Evolutionary conservation across 2,113 vertebrate species (phyloP).

Genomic region (Poicephalus meyeri): DNA sequence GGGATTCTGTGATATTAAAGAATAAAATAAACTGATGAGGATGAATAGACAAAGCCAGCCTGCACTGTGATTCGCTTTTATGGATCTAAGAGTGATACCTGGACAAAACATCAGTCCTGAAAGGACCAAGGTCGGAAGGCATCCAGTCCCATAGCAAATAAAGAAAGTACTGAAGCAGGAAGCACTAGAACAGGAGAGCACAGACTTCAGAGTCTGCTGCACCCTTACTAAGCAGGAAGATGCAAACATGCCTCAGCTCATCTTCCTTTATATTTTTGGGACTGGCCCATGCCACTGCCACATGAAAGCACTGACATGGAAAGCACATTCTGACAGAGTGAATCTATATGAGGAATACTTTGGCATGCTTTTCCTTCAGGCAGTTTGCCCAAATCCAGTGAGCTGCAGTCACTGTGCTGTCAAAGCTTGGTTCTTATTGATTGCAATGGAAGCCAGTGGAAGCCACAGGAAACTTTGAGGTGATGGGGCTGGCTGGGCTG

Average conservation of each 20-base stretch:
- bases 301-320: accelerated
- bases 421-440: accelerated
- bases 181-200: accelerated
- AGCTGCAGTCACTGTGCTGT: neutral
- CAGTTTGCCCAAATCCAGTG: accelerated
- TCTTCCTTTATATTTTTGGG: accelerated
- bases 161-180: accelerated
- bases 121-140: neutral
- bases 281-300: accelerated
- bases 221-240: too few relatives aligned
- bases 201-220: accelerated
- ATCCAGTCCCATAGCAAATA: accelerated
- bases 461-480: neutral
- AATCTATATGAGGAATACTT: neutral
- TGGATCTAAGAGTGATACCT: accelerated
- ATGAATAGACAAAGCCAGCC: neutral
- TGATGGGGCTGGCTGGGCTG: neutral
- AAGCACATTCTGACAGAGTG: too few relatives aligned
- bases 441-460: neutral
- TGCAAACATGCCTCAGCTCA: accelerated
- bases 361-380: neutral
- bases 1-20: neutral
- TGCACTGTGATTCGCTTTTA: neutral
- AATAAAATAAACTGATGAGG: neutral
- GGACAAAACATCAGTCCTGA: accelerated